Evolutionary conservation across 2,888 invertebrate species (phyloP), one percentile per base, ranked within the genome.

Genomic region (Linyphia triangularis): DNA sequence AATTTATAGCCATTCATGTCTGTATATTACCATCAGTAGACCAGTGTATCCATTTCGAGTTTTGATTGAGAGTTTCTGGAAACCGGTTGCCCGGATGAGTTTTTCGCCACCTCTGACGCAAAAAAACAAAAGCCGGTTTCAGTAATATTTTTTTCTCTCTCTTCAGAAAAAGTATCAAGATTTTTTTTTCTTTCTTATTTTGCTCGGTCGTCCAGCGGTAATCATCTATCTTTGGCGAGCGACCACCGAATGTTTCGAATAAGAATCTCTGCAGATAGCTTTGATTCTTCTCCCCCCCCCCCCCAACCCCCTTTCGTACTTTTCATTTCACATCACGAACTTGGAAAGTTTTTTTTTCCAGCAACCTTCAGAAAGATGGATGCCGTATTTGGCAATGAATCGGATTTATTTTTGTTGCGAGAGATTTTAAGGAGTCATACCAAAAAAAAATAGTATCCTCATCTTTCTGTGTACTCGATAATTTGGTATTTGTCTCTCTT

Each of bases 291-390:
- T 24, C 69, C 33, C 65, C 57, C 9, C 26, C 81, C 26, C n/a
- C 51, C 26, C n/a, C n/a, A n/a, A n/a, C n/a, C 82, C 22, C 26
- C 67, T 63, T 59, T 63, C 51, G 1, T 51, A 51, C n/a, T 72
- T 77, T 79, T 72, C 72, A 70, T 85, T 79, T 72, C 72, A 63
- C 51, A 79, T 85, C 85, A 85, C 79, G 85, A 77, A 59, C 65
- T n/a, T 51, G 51, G 51, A 51, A 5, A n/a, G 51, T 51, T 51
- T n/a, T 37, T 63, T 63, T 19, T 59, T 13, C 51, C n/a, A n/a
- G 9, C 51, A 51, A 51, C n/a, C 51, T 13, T 13, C 51, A 33
- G 33, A 4, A 16, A 9, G 51, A 16, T 51, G 51, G 51, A 13
- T 51, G n/a, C 51, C 51, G n/a, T 51, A 1, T 51, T 10, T 16